Evolutionary conservation across 30 jellyfish, hydroid and myxozoan species (phyloP), one percentile per base, ranked within the genome.

Genomic region (Sanderia malayensis): DNA sequence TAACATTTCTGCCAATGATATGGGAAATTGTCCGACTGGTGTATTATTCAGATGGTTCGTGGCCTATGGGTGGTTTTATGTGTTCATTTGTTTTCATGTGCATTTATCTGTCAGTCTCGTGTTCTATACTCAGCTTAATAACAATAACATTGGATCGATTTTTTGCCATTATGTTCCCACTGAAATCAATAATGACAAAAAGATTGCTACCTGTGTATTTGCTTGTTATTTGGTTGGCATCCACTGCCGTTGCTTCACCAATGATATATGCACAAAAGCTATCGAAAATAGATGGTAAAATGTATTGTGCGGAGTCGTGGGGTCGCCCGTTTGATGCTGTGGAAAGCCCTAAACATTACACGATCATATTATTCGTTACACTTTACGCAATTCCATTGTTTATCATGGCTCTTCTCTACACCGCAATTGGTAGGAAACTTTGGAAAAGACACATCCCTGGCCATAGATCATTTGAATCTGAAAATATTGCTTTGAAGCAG

Each of bases 41-140:
- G 13, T 23, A 71, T 1, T 81, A 17, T 70, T 19, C 21, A 4
- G 78, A 80, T 25, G 92, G 84, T 31, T 34, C 25, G 4, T 88
- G 97, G 97, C 80, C 84, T 8, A 61, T 80, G 60, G 97, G 95
- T 23, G 29, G 45, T 46, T 80, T 81, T 55, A 67, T 81, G 85
- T 88, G 97, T 49, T 46, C 71, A 4, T 74, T 79, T 61, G 33
- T 68, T 47, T 41, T 30, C 64, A 45, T 74, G n/a, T 55, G 92
- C 23, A 73, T 80, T 31, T 88, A 81, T 24, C 26, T 81, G 26
- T 88, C 97, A 0, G 97, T 88, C 2, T 81, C 97, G 17, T 74
- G 91, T 18, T 31, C 97, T 6, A 71, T 83, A 1, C 53, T 88
- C n/a, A 65, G 92, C 27, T 70, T 88, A 26, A 57, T 65, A 44